Base-by-base conservation (phyloP, 2,888 invertebrate species). In the Zhuqinia jingwanae region DNA sequence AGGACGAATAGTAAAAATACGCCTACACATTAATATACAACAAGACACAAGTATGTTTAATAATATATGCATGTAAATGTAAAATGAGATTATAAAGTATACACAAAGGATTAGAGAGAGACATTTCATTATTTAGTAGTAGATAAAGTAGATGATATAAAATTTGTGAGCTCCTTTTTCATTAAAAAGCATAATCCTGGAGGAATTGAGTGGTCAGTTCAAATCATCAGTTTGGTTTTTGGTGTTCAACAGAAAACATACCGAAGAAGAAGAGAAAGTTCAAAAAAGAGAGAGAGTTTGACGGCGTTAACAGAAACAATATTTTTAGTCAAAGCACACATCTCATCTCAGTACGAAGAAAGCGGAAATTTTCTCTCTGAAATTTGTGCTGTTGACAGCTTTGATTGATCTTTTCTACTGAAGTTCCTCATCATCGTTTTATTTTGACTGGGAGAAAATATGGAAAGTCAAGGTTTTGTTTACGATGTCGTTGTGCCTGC, bases 131-230 rank as follows among this genome's bases (percentile, higher is more conserved):
- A n/a, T n/a, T n/a, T 17, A 22, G 36, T 20, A 27, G 47, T 27
- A 25, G 60, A 22, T 15, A n/a, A n/a, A n/a, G 25, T 27, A 25
- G 60, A 15, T 3, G 1, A 15, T 11, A 15, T 60, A 25, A 30
- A 60, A 3, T 10, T 6, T 25, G 53, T 25, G 27, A 30, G 27
- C 5, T 56, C n/a, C 56, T 47, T 79, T 56, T 81, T 73, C n/a
- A 73, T 58, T 82, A 82, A 75, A 73, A 75, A 58, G 45, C 22
- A 60, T 63, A 70, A 47, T 25, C 75, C 22, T 22, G 47, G 75
- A 50, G 75, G 63, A 75, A 36, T 75, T 47, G 11, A 60, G 47
- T 60, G 82, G 82, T 82, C 75, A 75, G 82, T 82, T 58, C 56
- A 25, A 73, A 36, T 36, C 8, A 36, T 50, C 13, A 63, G 50